These are phyloP conservation scores for Ctenopoma multispine DNA, from an alignment of 2,797 vertebrate genomes.

Conservation along the genomic window DNA sequence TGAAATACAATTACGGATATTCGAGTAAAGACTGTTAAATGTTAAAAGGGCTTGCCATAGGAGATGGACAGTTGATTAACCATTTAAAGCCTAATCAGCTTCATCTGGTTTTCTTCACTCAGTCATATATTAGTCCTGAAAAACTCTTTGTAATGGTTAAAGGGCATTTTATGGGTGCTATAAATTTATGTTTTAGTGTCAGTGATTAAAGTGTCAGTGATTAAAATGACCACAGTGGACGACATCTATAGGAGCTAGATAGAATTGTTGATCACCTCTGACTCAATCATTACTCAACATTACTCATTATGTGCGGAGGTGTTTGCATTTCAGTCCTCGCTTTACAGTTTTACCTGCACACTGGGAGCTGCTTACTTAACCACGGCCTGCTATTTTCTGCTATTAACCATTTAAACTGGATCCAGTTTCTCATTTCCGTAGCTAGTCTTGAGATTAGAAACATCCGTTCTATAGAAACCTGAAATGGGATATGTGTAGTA, in stretches of 20 bases:
- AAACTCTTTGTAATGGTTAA: conserved; percentile 7
- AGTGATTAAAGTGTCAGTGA: background rate
- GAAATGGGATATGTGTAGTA: too few relatives aligned
- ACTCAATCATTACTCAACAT: background rate
- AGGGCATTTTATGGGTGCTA: conserved; percentile 14
- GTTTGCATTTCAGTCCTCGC: background rate
- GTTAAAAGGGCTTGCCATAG: too few relatives aligned
- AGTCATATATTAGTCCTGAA: conserved; percentile 20
- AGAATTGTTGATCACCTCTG: conserved; percentile 10
- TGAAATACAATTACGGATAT: too few relatives aligned
- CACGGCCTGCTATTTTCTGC: background rate
- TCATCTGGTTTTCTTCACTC: background rate
- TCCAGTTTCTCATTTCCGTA: too few relatives aligned
- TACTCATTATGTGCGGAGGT: background rate
- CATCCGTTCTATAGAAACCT: too few relatives aligned
- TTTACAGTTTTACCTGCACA: background rate
- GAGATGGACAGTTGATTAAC: conserved; percentile 32
- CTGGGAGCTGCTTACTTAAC: background rate
- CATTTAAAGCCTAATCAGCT: conserved; percentile 47
- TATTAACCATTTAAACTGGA: background rate
- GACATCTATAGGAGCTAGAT: conserved; percentile 6
- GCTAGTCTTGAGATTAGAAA: too few relatives aligned
- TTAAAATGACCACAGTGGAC: background rate
- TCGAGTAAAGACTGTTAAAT: too few relatives aligned
- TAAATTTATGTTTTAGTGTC: conserved; percentile 23